Evolutionary conservation across 2,888 invertebrate species (phyloP).

Genomic region (Anaspis maculata): DNA sequence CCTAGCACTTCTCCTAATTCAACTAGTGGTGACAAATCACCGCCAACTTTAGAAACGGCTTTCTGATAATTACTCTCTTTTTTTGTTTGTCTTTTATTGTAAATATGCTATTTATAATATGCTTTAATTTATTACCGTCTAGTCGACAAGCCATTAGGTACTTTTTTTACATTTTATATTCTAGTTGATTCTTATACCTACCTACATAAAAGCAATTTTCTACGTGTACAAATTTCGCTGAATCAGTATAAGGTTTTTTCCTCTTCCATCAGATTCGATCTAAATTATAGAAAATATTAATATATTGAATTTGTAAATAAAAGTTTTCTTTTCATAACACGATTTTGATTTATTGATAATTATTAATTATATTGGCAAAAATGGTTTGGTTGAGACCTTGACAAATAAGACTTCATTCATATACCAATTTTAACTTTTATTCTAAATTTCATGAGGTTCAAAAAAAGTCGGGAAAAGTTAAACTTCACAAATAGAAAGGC

Average conservation of each 20-base stretch:
- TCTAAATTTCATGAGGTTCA: too few species aligned
- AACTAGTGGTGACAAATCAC: constrained; percentile 21
- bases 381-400: too few species aligned
- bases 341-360: constrained; percentile 4
- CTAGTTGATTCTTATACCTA: constrained; percentile 4
- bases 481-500: too few species aligned
- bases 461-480: too few species aligned
- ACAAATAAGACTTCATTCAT: too few species aligned
- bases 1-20: neutral
- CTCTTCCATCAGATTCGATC: neutral
- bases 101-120: constrained; percentile 13
- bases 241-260: too few species aligned
- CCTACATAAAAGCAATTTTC: neutral
- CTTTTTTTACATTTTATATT: too few species aligned
- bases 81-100: constrained; percentile 19
- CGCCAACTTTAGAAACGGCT: constrained; percentile 55
- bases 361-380: too few species aligned
- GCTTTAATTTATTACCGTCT: constrained; percentile 17
- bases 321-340: constrained; percentile 11
- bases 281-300: constrained; percentile 34
- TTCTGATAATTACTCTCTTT: constrained; percentile 35
- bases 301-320: constrained; percentile 26
- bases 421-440: too few species aligned
- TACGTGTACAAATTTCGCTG: constrained; percentile 9
- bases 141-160: constrained; percentile 26